Conservation (phyloP, 1,140 invertebrate species). For the Penaeus indicus region DNA sequence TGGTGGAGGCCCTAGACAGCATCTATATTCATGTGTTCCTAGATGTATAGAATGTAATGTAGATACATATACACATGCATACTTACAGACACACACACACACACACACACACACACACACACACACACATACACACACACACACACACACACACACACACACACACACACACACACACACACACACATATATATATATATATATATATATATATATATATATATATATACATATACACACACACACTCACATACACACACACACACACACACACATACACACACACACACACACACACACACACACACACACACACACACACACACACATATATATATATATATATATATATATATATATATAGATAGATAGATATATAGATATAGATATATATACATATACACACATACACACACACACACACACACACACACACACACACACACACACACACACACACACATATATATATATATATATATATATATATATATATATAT, state of each 20-base stretch:
- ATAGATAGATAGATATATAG: not conserved
- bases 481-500: slow-evolving; percentile 48
- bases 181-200: slow-evolving; percentile 45
- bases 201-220: slow-evolving; percentile 47
- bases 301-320: slow-evolving; percentile 32
- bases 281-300: slow-evolving; percentile 33
- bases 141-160: too few relatives aligned
- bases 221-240: slow-evolving; percentile 38
- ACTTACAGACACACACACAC: not conserved
- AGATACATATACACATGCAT: too few relatives aligned
- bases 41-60: too few relatives aligned
- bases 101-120: not conserved
- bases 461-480: slow-evolving; percentile 46
- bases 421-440: slow-evolving; percentile 29
- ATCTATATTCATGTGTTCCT: too few relatives aligned
- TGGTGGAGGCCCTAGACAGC: too few relatives aligned
- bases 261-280: slow-evolving; percentile 37
- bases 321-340: slow-evolving; percentile 26
- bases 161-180: not conserved
- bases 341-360: slow-evolving; percentile 16
- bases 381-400: slow-evolving; percentile 35
- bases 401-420: slow-evolving; percentile 35
- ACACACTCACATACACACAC: slow-evolving; percentile 19
- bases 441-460: slow-evolving; percentile 32
- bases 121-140: too few relatives aligned